Percentiles rank a stretch among this genome's conserved stretches.
These are phyloP conservation scores for Drosophila helvetica DNA, from an alignment of 2,888 invertebrate genomes.

Conservation along the genomic window DNA sequence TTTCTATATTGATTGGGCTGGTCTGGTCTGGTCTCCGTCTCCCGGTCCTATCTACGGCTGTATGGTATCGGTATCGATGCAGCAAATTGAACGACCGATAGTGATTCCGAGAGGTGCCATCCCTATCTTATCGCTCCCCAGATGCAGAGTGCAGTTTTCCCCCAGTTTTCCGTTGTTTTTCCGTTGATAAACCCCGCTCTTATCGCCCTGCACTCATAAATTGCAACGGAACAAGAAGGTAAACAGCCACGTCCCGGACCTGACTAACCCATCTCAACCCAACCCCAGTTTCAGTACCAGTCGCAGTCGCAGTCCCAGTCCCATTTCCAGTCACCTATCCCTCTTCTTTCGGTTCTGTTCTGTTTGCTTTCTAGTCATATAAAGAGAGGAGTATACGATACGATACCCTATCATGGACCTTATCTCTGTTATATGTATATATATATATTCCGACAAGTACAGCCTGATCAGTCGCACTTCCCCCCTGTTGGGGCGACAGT, in stretches of 20 bases:
- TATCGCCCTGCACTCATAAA: conserved; percentile 73
- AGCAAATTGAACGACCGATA: conserved; percentile 70
- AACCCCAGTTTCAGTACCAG: conserved; percentile 18
- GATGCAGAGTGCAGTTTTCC: conserved; percentile 74
- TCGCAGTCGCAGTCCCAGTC: conserved; percentile 8
- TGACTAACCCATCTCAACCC: conserved; percentile 27
- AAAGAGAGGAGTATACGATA: conserved; percentile 49
- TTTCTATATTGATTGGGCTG: conserved; percentile 72
- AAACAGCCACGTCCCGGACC: conserved; percentile 52
- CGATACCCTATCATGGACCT: conserved; percentile 43
- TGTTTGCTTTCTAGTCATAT: conserved; percentile 52
- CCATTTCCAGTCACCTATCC: conserved; percentile 8
- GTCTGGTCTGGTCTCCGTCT: conserved; percentile 16
- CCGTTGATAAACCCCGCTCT: conserved; percentile 57
- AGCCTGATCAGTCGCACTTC: conserved; percentile 62
- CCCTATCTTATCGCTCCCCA: conserved; percentile 69
- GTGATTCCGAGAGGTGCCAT: conserved; percentile 60
- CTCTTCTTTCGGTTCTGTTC: conserved; percentile 8
- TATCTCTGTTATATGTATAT: conserved; percentile 63
- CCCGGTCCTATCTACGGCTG: conserved; percentile 2
- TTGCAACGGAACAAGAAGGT: conserved; percentile 75
- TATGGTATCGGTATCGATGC: conserved; percentile 51
- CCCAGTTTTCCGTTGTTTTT: conserved; percentile 17
- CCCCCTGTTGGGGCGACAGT: conserved; percentile 27
- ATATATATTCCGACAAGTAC: conserved; percentile 11